Evolutionary conservation across 2,113 vertebrate species (phyloP).

Genomic region (Aegithalos caudatus): DNA sequence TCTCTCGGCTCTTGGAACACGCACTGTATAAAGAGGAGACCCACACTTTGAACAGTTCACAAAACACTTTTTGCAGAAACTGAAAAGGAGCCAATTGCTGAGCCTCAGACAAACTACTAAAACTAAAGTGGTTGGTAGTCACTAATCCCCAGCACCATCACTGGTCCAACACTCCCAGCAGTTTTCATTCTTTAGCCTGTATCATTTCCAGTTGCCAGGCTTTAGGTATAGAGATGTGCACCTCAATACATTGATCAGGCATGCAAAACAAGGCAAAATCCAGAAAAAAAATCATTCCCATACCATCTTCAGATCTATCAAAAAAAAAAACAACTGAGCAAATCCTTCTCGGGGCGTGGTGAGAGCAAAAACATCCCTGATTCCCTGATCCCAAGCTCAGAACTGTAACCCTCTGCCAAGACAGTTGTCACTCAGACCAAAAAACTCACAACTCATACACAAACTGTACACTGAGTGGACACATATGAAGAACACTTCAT

Average conservation of each 20-base stretch:
- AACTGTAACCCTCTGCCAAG: neutral
- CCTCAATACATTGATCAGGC: neutral
- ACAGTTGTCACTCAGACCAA: neutral
- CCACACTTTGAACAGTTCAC: neutral
- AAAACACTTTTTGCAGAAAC: neutral
- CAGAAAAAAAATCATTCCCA: neutral
- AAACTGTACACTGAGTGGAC: neutral
- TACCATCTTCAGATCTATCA: neutral
- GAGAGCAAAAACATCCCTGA: neutral
- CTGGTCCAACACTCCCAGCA: accelerated
- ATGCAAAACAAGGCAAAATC: neutral
- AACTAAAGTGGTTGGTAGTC: neutral
- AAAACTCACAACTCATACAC: neutral
- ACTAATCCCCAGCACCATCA: neutral
- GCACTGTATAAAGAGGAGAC: neutral
- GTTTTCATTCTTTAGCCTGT: neutral
- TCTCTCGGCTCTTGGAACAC: neutral
- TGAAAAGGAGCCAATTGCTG: neutral
- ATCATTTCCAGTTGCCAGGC: neutral
- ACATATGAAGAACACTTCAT: neutral
- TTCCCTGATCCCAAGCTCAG: neutral
- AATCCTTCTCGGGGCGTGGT: neutral
- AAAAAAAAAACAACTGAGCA: neutral
- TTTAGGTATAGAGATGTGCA: neutral
- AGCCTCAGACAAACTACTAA: neutral